Percentiles rank a stretch among this genome's conserved stretches.
These are phyloP conservation scores for Leptestheria dahalacensis DNA, from an alignment of 1,140 invertebrate genomes.

Conservation along the genomic window DNA sequence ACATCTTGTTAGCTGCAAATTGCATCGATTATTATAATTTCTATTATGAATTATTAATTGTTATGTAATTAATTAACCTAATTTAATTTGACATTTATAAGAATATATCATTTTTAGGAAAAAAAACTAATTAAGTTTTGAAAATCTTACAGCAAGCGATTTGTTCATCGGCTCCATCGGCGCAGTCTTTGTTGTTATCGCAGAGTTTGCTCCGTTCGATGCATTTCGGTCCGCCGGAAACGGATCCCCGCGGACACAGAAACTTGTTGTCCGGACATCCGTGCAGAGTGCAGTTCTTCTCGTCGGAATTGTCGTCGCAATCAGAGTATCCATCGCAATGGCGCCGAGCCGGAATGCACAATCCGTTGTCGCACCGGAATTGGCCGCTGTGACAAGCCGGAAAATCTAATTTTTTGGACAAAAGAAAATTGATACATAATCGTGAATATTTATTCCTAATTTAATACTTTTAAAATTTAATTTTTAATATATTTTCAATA, in stretches of 20 bases:
- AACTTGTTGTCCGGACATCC: constrained; percentile 85
- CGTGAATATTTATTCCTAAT: background rate
- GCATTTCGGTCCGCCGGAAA: constrained; percentile 57
- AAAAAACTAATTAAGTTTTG: background rate
- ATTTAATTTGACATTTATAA: background rate
- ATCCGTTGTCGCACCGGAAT: constrained; percentile 80
- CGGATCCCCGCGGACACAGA: constrained; percentile 60
- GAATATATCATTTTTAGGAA: background rate
- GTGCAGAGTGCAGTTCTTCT: constrained; percentile 73
- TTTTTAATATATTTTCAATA: background rate
- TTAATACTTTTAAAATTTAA: background rate
- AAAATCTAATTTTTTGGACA: constrained; percentile 51
- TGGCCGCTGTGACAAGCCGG: constrained; percentile 76
- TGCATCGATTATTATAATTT: too few species aligned
- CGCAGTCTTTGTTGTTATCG: constrained; percentile 75
- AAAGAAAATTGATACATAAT: background rate
- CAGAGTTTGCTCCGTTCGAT: constrained; percentile 76
- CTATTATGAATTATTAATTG: too few species aligned
- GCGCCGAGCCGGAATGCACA: constrained; percentile 65
- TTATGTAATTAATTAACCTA: too few species aligned
- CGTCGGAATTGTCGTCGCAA: constrained; percentile 45
- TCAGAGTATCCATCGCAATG: constrained; percentile 28
- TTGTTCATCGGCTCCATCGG: constrained; percentile 78
- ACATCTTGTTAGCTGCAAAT: constrained; percentile 50
- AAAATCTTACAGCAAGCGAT: constrained; percentile 71